Percentiles rank a stretch among this genome's conserved stretches.
Conservation (phyloP, 2,113 vertebrate genomes). For the Chitala chitala region DNA sequence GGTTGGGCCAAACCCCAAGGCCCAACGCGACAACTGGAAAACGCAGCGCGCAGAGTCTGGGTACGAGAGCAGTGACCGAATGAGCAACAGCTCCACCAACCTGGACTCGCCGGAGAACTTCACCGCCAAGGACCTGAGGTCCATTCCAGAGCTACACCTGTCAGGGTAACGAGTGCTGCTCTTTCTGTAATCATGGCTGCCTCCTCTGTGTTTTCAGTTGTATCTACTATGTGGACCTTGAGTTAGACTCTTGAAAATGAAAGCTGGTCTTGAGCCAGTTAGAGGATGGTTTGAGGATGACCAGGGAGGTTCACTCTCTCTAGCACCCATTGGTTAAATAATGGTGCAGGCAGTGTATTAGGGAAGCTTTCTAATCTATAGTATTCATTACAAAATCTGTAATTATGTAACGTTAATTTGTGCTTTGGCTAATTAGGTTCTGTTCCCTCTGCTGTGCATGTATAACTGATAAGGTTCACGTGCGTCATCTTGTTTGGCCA, state of each 20-base stretch:
- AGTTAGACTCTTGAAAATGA: too few species aligned
- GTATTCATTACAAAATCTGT: too few species aligned
- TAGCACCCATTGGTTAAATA: not conserved
- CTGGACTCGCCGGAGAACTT: slow-evolving; percentile 75
- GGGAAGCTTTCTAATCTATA: not conserved
- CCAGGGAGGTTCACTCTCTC: not conserved
- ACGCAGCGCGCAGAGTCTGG: slow-evolving; percentile 87
- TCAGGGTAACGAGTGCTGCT: slow-evolving; percentile 67
- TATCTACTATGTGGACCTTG: too few species aligned
- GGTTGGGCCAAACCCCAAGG: slow-evolving; percentile 55
- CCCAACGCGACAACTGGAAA: slow-evolving; percentile 73
- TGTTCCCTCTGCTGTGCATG: too few species aligned
- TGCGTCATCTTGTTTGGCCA: too few species aligned
- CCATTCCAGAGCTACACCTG: slow-evolving; percentile 55
- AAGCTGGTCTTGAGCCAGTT: too few species aligned
- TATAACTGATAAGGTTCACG: too few species aligned
- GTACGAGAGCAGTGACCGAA: slow-evolving; percentile 85
- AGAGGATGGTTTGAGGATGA: not conserved
- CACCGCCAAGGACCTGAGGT: slow-evolving; percentile 53
- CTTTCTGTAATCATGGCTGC: not conserved
- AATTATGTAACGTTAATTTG: too few species aligned
- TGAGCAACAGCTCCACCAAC: slow-evolving; percentile 80
- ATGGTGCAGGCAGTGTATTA: not conserved
- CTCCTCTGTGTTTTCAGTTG: too few species aligned
- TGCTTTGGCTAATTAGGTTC: too few species aligned